Conservation (phyloP, 1,140 invertebrate genomes). For the Meloidogyne floridensis region DNA sequence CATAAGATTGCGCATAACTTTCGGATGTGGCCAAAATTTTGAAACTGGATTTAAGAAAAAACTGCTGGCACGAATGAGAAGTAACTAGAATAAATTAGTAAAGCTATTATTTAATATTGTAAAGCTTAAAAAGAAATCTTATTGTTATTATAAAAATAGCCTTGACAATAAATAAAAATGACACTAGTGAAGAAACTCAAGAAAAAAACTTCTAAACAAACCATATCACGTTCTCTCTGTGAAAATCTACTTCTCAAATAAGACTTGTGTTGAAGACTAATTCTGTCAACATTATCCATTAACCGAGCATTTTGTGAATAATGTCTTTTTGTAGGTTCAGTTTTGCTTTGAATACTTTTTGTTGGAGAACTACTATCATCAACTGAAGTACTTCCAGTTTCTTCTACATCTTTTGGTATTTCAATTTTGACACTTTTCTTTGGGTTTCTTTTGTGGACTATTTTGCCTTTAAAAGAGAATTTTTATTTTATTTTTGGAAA, state of each 20-base stretch:
- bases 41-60: constrained; percentile 62
- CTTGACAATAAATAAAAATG: too few relatives aligned
- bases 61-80: constrained; percentile 60
- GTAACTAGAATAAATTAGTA: constrained; percentile 42
- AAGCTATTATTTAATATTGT: too few relatives aligned
- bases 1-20: constrained; percentile 61
- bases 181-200: too few relatives aligned
- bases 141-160: too few relatives aligned
- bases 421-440: background rate
- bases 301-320: constrained; percentile 38
- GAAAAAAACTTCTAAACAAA: constrained; percentile 34
- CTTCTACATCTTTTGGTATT: background rate
- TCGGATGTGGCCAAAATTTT: constrained; percentile 62
- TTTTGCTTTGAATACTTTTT: constrained; percentile 5
- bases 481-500: background rate
- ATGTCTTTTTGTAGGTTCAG: background rate
- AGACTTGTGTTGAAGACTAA: constrained; percentile 41
- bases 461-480: background rate
- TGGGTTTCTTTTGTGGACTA: constrained; percentile 12
- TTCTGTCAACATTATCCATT: constrained; percentile 51
- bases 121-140: constrained; percentile 9
- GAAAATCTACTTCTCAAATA: constrained; percentile 54
- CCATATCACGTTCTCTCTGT: constrained; percentile 57
- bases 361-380: constrained; percentile 3
- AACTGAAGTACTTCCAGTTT: constrained; percentile 1